Evolutionary conservation across 2,888 invertebrate genomes (phyloP).

Genomic region (Papilio elwesi): DNA sequence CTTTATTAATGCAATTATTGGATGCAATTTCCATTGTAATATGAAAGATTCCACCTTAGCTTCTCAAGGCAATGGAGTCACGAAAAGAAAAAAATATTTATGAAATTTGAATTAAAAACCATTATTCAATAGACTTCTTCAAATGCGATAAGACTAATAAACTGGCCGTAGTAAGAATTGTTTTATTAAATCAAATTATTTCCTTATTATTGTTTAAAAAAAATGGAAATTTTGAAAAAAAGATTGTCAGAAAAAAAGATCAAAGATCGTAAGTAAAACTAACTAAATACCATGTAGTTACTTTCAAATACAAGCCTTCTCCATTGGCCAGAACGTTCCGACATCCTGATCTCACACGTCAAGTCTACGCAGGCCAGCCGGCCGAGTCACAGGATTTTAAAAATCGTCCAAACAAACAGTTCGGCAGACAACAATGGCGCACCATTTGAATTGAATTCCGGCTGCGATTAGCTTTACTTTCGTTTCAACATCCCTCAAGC

Average conservation of each 20-base stretch:
- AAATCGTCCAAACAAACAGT: slow-evolving; percentile 65
- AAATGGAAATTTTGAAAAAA: not conserved
- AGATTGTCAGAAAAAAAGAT: not conserved
- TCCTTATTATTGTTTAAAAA: no score
- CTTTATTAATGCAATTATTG: no score
- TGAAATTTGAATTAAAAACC: no score
- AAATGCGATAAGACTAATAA: no score
- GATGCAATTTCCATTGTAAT: no score
- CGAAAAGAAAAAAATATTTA: no score
- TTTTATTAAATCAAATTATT: no score
- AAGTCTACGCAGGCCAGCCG: slow-evolving; percentile 40
- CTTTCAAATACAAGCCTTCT: not conserved
- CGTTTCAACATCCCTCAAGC: slow-evolving; percentile 61
- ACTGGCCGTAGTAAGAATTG: no score
- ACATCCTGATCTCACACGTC: slow-evolving; percentile 22
- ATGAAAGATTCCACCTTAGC: no score
- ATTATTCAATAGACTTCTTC: no score
- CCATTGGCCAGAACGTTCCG: not conserved
- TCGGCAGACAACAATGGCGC: slow-evolving; percentile 78
- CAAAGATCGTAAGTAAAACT: not conserved
- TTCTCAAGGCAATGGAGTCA: no score
- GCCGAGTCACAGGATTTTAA: slow-evolving; percentile 66
- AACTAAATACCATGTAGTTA: no score
- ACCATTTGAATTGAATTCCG: slow-evolving; percentile 75
- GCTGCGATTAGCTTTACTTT: slow-evolving; percentile 50